Evolutionary conservation across 2,888 invertebrate species (phyloP), one percentile per base, ranked within the genome.

Genomic region (Phytoseiulus persimilis): DNA sequence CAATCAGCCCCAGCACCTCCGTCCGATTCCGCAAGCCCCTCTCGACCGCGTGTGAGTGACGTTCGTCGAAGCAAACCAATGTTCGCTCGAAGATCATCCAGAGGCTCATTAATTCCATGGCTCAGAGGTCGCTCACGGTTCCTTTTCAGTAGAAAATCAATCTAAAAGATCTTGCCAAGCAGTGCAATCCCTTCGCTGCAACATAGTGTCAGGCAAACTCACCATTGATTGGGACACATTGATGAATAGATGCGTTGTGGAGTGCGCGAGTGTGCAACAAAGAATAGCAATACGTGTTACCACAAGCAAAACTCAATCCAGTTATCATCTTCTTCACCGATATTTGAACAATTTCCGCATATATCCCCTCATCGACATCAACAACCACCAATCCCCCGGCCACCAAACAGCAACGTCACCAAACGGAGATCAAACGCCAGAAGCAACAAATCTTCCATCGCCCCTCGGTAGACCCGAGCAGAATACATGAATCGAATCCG

Each of bases 151-250:
- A 18, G 65, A 28, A 65, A 65, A 23, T 65, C 23, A 65, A 65
- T 23, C 65, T 65, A 65, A 65, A 65, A 65, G 18, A 65, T 28
- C 65, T 65, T 65, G 65, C 65, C 14, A 65, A 65, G 65, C 65
- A 65, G 65, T 65, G 65, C 65, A 28, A 65, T 65, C 18, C 18
- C 28, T 14, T 18, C 28, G 65, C 65, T 18, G 65, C 65, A 65
- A 65, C 65, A 65, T 65, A 65, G 65, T 65, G 65, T 65, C 65
- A 65, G 65, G 65, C 65, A 65, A 65, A 65, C 65, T 65, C 65
- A 65, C 65, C 65, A 65, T 65, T 65, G 65, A 65, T 65, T 65
- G 65, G 65, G 65, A 65, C 65, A 65, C 65, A 65, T 65, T 28
- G 65, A 65, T 65, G 65, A 65, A 65, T 23, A 65, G 65, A 65